phyloP scores from a whole-genome alignment of 2,888 invertebrate species.

The Dimorphilus gyrociliatus region DNA sequence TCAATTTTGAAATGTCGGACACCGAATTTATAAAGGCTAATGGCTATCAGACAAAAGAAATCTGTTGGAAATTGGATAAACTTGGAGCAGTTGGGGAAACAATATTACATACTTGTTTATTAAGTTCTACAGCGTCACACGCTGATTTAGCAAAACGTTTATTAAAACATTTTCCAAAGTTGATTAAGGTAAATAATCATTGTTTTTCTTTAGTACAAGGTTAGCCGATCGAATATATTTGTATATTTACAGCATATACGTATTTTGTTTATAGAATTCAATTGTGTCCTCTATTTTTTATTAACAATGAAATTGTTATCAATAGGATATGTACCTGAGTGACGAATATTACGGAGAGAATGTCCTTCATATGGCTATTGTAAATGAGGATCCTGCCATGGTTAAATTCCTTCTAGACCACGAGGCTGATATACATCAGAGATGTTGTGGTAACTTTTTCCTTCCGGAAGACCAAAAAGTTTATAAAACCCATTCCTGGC shows the following conservation, averaged over 20 bases:
- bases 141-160: constrained; percentile 83
- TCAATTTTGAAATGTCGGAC: constrained; percentile 5
- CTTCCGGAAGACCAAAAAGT: constrained; percentile 92
- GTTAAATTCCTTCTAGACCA: constrained; percentile 82
- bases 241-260: too few relatives aligned
- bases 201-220: too few relatives aligned
- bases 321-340: constrained; percentile 80
- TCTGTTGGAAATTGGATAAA: constrained; percentile 80
- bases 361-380: constrained; percentile 88
- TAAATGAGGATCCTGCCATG: constrained; percentile 94
- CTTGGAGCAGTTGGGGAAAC: constrained; percentile 92
- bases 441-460: constrained; percentile 89
- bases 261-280: too few relatives aligned
- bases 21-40: too few relatives aligned
- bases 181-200: too few relatives aligned
- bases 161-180: constrained; percentile 74
- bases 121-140: constrained; percentile 75
- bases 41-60: constrained; percentile 51
- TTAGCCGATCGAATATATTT: too few relatives aligned
- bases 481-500: constrained; percentile 63
- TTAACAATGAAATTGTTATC: too few relatives aligned
- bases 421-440: constrained; percentile 73
- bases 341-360: constrained; percentile 97
- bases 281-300: too few relatives aligned
- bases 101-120: constrained; percentile 73